These are phyloP conservation scores for Prionace glauca DNA, from an alignment of 2,797 vertebrate species.

Conservation along the genomic window DNA sequence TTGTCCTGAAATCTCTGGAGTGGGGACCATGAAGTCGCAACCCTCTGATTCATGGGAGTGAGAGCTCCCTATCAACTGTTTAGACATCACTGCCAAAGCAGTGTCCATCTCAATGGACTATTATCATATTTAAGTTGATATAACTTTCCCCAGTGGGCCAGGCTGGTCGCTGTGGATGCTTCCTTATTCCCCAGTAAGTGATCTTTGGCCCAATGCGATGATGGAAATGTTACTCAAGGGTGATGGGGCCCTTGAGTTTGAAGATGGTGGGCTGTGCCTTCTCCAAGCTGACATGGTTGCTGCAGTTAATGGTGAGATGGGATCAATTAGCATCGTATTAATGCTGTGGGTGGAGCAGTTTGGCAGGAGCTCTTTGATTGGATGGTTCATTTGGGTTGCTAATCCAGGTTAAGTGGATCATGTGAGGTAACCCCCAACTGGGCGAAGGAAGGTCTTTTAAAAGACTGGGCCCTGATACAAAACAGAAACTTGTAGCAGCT, in stretches of 20 bases:
- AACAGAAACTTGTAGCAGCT: background rate
- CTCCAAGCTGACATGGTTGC: background rate
- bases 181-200: background rate
- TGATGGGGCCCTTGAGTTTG: background rate
- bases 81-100: no score
- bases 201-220: background rate
- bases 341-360: background rate
- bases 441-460: background rate
- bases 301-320: background rate
- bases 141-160: no score
- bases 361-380: background rate
- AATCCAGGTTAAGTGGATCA: background rate
- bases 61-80: no score
- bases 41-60: no score
- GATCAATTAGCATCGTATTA: background rate
- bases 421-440: background rate
- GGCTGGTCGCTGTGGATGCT: accelerated
- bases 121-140: background rate
- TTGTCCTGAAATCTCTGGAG: no score
- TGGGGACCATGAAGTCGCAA: no score
- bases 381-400: background rate
- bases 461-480: no score
- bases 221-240: background rate
- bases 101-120: background rate
- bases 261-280: background rate